Evolutionary conservation across 2,888 invertebrate species (phyloP).

Genomic region (Nomada flava): DNA sequence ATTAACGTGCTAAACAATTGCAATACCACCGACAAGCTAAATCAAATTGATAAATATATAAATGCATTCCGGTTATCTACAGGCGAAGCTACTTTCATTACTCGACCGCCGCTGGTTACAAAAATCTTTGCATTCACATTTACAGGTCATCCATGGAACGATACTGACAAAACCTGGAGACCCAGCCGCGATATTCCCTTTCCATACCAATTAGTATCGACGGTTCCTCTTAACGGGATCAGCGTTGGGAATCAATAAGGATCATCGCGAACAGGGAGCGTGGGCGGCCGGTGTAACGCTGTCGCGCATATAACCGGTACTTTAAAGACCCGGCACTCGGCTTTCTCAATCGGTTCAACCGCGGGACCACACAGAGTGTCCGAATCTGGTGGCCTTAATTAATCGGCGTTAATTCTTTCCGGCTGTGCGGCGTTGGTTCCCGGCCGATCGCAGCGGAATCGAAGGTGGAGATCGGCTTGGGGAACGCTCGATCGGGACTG

Average conservation of each 20-base stretch:
- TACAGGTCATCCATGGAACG: too few relatives aligned
- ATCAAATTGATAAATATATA: too few relatives aligned
- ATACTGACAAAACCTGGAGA: neutral
- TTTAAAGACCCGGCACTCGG: slow-evolving; percentile 37
- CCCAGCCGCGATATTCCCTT: neutral
- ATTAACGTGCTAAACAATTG: too few relatives aligned
- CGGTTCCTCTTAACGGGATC: slow-evolving; percentile 29
- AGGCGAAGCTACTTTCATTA: too few relatives aligned
- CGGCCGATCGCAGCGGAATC: slow-evolving; percentile 32
- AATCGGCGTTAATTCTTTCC: slow-evolving; percentile 72
- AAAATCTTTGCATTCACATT: too few relatives aligned
- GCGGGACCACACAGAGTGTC: slow-evolving; percentile 67
- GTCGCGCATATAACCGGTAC: slow-evolving; percentile 53
- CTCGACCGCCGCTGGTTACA: too few relatives aligned
- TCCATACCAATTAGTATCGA: slow-evolving; percentile 37
- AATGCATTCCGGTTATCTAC: too few relatives aligned
- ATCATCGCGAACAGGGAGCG: slow-evolving; percentile 43
- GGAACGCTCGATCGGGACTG: slow-evolving; percentile 23
- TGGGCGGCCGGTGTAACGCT: slow-evolving; percentile 50
- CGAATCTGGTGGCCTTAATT: slow-evolving; percentile 69
- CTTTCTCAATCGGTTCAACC: slow-evolving; percentile 28
- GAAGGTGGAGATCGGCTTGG: slow-evolving; percentile 18
- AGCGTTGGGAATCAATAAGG: slow-evolving; percentile 40
- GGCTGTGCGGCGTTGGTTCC: slow-evolving; percentile 42
- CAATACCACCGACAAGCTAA: too few relatives aligned